phyloP scores from a whole-genome alignment of 2,797 vertebrate genomes.

The Scyliorhinus canicula region DNA sequence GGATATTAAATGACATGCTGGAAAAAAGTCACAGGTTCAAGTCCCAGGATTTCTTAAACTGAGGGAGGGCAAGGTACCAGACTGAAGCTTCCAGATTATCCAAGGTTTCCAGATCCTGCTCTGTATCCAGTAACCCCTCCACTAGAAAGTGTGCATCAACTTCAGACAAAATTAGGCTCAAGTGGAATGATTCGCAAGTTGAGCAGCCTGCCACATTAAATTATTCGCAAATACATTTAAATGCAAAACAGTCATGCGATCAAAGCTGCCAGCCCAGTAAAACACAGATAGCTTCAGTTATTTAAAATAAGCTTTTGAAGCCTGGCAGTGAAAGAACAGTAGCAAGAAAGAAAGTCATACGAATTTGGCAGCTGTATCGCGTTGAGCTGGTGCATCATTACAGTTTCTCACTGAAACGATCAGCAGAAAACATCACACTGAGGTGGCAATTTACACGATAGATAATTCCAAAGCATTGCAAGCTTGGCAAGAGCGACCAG shows the following conservation, averaged over 20 bases:
- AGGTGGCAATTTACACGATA: not conserved
- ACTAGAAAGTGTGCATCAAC: not conserved
- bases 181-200: not conserved
- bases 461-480: not conserved
- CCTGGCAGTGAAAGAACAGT: not conserved
- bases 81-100: no score
- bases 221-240: not conserved
- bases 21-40: not conserved
- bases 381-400: not conserved
- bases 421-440: not conserved
- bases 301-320: not conserved
- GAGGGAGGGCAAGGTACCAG: not conserved
- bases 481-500: not conserved
- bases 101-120: not conserved
- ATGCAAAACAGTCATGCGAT: not conserved
- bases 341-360: not conserved
- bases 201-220: not conserved
- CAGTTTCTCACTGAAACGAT: not conserved
- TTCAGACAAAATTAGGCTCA: not conserved
- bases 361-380: not conserved
- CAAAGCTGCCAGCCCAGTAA: not conserved
- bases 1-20: not conserved
- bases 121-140: no score
- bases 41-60: not conserved
- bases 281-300: not conserved